These are phyloP conservation scores for Entomobrya multifasciata DNA, from an alignment of 2,888 invertebrate species.

Conservation along the genomic window DNA sequence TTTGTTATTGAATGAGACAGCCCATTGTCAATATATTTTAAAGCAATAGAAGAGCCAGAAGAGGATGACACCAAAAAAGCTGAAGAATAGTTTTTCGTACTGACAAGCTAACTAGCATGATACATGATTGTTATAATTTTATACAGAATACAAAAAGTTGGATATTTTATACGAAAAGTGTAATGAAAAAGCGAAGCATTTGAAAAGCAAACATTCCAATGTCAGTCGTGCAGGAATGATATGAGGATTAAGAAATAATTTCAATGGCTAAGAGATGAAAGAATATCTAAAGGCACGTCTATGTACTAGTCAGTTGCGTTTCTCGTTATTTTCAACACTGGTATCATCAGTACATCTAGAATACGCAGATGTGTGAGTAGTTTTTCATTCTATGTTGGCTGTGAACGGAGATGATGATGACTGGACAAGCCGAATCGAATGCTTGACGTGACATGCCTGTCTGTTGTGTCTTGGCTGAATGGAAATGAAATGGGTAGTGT, in stretches of 20 bases:
- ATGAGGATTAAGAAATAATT: slow-evolving; percentile 37
- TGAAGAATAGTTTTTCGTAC: slow-evolving; percentile 32
- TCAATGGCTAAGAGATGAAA: slow-evolving; percentile 21
- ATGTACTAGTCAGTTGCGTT: too few relatives aligned
- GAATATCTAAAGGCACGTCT: not conserved
- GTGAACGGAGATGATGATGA: slow-evolving; percentile 54
- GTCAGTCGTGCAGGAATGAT: slow-evolving; percentile 48
- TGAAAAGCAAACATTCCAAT: slow-evolving; percentile 28
- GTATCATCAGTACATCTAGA: slow-evolving; percentile 1
- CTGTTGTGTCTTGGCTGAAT: slow-evolving; percentile 63
- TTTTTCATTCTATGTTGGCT: not conserved
- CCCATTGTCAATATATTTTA: slow-evolving; percentile 64
- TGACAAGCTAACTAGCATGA: slow-evolving; percentile 63
- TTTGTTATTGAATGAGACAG: slow-evolving; percentile 58
- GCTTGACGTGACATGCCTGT: slow-evolving; percentile 57
- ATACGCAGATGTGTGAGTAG: not conserved
- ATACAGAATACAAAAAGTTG: not conserved
- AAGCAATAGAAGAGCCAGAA: not conserved
- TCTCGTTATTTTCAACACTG: too few relatives aligned
- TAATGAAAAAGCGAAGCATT: too few relatives aligned
- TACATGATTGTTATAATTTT: slow-evolving; percentile 27
- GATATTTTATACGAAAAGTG: too few relatives aligned
- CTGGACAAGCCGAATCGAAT: slow-evolving; percentile 62
- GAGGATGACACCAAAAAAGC: slow-evolving; percentile 24
- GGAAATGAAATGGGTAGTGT: slow-evolving; percentile 28